Evolutionary conservation across 2,113 vertebrate genomes (phyloP).

Genomic region (Hyperoodon ampullatus): DNA sequence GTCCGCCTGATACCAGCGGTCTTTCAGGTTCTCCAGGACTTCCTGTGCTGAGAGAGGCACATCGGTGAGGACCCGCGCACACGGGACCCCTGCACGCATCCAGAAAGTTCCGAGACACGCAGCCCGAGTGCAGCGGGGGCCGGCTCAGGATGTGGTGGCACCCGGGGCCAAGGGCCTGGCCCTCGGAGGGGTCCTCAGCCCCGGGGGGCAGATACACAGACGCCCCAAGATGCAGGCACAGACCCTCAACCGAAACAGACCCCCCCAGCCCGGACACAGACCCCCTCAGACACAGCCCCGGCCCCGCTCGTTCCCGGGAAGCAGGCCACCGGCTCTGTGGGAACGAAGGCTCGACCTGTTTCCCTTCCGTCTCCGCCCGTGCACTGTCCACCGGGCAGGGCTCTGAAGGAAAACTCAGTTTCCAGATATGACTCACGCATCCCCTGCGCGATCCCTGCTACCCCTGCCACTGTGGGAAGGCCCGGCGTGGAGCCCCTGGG

Average conservation of each 20-base stretch:
- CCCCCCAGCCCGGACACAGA: neutral
- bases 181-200: neutral
- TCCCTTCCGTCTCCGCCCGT: neutral
- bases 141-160: fast-evolving
- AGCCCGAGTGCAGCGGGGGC: neutral
- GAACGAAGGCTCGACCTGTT: neutral
- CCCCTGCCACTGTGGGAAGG: neutral
- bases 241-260: neutral
- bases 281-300: neutral
- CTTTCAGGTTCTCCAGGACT: conserved; percentile 96
- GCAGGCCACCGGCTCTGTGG: neutral
- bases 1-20: conserved; percentile 98
- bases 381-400: neutral
- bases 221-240: neutral
- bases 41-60: conserved; percentile 91
- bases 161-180: fast-evolving
- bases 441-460: too few species aligned
- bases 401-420: conserved; percentile 12
- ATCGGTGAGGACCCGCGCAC: neutral
- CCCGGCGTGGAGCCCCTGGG: too few species aligned
- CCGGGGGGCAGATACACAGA: neutral
- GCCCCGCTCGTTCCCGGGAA: neutral
- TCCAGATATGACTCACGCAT: neutral
- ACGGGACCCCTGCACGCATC: fast-evolving
- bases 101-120: fast-evolving